Conservation (phyloP, 2,888 invertebrate species). For the Caenorhabditis sp. region DNA sequence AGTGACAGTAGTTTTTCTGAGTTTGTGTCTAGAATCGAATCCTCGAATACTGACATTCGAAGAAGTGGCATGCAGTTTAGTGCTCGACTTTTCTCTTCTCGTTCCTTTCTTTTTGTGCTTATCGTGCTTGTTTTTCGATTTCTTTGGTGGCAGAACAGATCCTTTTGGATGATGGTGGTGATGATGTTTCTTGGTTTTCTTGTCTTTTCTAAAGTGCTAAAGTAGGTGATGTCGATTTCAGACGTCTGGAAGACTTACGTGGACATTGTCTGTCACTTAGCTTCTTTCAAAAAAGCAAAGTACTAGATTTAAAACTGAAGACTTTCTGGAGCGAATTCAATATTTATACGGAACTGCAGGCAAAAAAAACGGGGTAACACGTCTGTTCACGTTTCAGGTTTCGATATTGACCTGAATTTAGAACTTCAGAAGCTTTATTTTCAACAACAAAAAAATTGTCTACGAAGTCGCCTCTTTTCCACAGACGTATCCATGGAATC, state of each 20-base stretch:
- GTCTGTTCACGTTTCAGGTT: no score
- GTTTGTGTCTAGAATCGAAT: neutral
- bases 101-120: slow-evolving; percentile 9
- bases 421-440: no score
- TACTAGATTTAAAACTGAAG: neutral
- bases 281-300: slow-evolving; percentile 16
- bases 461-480: slow-evolving; percentile 11
- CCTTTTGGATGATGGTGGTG: slow-evolving; percentile 15
- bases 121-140: slow-evolving; percentile 22
- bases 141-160: slow-evolving; percentile 32
- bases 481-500: slow-evolving; percentile 41
- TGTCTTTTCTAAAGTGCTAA: slow-evolving; percentile 32
- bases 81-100: slow-evolving; percentile 26
- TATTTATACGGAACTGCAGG: neutral
- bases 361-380: no score
- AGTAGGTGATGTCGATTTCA: neutral
- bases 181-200: slow-evolving; percentile 28
- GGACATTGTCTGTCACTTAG: slow-evolving; percentile 15
- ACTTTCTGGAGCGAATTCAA: neutral
- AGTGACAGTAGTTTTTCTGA: neutral
- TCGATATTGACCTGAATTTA: no score
- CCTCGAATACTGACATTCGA: slow-evolving; percentile 28
- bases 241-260: neutral
- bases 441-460: neutral
- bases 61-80: slow-evolving; percentile 1